Base-by-base conservation (phyloP, 2,797 vertebrate genomes). In the Phoxinus dragarum region DNA sequence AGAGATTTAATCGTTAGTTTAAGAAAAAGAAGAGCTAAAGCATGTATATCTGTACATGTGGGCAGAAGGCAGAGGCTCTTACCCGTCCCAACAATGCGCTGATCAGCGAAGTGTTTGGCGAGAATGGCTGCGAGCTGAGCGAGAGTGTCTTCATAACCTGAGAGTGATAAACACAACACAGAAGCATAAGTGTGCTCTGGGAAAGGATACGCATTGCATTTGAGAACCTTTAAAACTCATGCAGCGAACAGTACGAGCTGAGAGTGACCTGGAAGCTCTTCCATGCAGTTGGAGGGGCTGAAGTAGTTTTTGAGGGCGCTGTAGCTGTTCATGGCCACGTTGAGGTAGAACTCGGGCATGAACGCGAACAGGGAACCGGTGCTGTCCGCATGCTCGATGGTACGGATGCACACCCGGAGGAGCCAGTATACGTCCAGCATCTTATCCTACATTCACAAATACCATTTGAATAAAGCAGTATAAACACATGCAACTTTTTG, bases 231-330 rank as follows among this genome's bases (percentile, higher is more conserved):
- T 7, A 31, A 31, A 31, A 34, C 17, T 31, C 59, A 3, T 19
- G 16, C 19, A 59, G 21, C 27, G 21, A 66, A 23, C 2, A 52
- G 71, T 11, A 34, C 16, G 66, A 40, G 54, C 6, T 5, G 52
- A 38, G 6, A 11, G 1, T 40, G 83, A 99, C 98, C 98, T 93
- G 97, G 97, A 4, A 99, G 97, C 34, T 98, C 97, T 75, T 99
- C 98, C 97, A 99, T 97, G 95, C 94, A 94, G 94, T 97, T 97
- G 36, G 97, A 96, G 0, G 98, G 97, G 89, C 97, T 97, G 91
- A 99, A 99, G 94, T 99, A 99, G 94, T 99, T 99, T 94, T 98
- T 99, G 69, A 99, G 96, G 73, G 98, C 97, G 1, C 97, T 99
- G 94, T 99, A 99, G 69, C 97, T 97, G 87, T 99, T 99, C 97